Evolutionary conservation across 2,888 invertebrate genomes (phyloP), one percentile per base, ranked within the genome.

Genomic region (Lasioglossum vierecki): DNA sequence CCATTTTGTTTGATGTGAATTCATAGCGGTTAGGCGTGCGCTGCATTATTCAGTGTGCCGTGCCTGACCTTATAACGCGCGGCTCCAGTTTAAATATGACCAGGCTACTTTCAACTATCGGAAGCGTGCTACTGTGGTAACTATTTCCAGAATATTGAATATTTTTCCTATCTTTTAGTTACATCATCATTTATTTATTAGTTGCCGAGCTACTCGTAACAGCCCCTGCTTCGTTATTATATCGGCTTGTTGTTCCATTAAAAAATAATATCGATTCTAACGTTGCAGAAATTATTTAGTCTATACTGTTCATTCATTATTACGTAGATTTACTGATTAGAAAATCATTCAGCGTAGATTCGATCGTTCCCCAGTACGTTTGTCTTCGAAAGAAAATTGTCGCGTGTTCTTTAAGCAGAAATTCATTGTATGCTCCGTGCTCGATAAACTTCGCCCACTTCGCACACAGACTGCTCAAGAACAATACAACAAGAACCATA

Each of bases 1-100:
- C 84, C 84, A 87, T 88, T 90, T 85, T 83, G 85, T 88, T 82
- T 90, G 91, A 92, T 90, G 91, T 84, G 90, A 89, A 92, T 91
- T 91, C 89, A 92, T 87, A 88, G 86, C 83, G 85, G 91, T 89
- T 88, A 88, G 86, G 83, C 91, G 91, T 86, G 90, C 49, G 57
- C 79, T 91, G 90, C 90, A 91, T 92, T 91, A 90, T 92, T 92
- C 92, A 89, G 70, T n/a, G 57, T 68, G 71, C 81, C 84, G 78
- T 30, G 73, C 72, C 76, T 79, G 80, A 84, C 82, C 84, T 79
- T 79, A 79, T 79, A 76, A 79, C 71, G 82, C 71, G 80, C 77
- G 74, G 86, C 77, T 73, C 60, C 80, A 74, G 83, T 87, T 87
- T 89, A 87, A 91, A 88, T 86, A 86, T 85, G 86, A 81, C 83